phyloP scores from a whole-genome alignment of 1,140 invertebrate species.

The Apocrypta bakeri region DNA sequence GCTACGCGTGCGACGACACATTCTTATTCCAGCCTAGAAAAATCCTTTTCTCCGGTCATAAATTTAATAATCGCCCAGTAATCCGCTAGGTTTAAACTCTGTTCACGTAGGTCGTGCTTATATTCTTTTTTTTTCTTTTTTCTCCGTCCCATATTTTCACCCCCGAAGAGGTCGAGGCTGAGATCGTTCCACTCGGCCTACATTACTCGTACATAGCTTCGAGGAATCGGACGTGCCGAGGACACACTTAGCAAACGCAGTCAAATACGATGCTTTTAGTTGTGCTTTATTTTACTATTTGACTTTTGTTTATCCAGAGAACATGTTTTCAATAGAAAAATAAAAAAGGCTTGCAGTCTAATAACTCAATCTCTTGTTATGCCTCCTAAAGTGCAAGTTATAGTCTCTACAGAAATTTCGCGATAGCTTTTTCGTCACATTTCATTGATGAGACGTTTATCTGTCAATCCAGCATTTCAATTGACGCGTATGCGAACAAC shows the following conservation, averaged over 20 bases:
- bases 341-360: background rate
- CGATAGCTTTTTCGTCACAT: constrained; percentile 15
- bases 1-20: background rate
- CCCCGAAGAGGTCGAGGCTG: constrained; percentile 22
- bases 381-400: background rate
- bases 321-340: background rate
- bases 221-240: background rate
- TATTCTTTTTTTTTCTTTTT: background rate
- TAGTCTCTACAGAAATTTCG: background rate
- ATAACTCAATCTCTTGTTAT: constrained; percentile 4
- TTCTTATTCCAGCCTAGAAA: no score
- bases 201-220: background rate
- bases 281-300: no score
- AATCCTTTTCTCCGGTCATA: constrained; percentile 53
- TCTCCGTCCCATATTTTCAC: constrained; percentile 28
- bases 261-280: no score
- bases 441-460: constrained; percentile 6
- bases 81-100: constrained; percentile 46
- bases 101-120: constrained; percentile 42
- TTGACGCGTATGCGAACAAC: background rate
- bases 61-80: constrained; percentile 56
- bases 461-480: constrained; percentile 20
- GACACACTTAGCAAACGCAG: background rate
- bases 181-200: constrained; percentile 13
- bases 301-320: no score